Evolutionary conservation across 2,888 invertebrate species (phyloP), one percentile per base, ranked within the genome.

Genomic region (Sinhomidia bicolor): DNA sequence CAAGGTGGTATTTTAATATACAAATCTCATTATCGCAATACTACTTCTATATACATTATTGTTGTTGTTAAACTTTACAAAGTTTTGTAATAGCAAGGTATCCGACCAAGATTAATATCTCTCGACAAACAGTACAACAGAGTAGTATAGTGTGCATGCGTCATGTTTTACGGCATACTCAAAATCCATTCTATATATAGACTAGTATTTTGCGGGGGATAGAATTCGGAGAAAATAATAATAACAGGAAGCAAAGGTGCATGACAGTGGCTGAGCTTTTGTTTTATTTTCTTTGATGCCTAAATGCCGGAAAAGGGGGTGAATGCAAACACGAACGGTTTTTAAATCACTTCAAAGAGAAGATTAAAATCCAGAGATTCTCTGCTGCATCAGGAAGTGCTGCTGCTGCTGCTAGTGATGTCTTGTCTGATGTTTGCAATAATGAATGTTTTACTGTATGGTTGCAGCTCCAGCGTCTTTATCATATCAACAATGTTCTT

Each of bases 241-340:
- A 79, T 14, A 79, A 57, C 79, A 57, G 36, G 23, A 79, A 79
- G 29, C 79, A 57, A 79, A 57, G 26, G 79, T 12, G 26, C 29
- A 62, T 62, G 29, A 20, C 12, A 57, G 9, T 32, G 36, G 29
- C 10, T 44, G 0, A 57, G 29, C 57, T 32, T 78, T 78, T 78
- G 20, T 74, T 47, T 23, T 20, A 14, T 23, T 76, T 51, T 23
- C 83, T 83, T 83, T 83, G 83, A 83, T 83, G 83, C 71, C 23
- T 51, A 29, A 82, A 62, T 44, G n/a, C 9, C 54, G 81, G 32
- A 68, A 81, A 68, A 23, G 41, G 62, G 20, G 29, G n/a, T 44
- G 12, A 26, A 51, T 78, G 54, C 20, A 29, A 54, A 36, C 36
- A 12, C 1, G 36, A n/a, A 32, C 17, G 9, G 82, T 23, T 47